Base-by-base conservation (phyloP, 2,888 invertebrate genomes). In the Blastobasis adustella region DNA sequence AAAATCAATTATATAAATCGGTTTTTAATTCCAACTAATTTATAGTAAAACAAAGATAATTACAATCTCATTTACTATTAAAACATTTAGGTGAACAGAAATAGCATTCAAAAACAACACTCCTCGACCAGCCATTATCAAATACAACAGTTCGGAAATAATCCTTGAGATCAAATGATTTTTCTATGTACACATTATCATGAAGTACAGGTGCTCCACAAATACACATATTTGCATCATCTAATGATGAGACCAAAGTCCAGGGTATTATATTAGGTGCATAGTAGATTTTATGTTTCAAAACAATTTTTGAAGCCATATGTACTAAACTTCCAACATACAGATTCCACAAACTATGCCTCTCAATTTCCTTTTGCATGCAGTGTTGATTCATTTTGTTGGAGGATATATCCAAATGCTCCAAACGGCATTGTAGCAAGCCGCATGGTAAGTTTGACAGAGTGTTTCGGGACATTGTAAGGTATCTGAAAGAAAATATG, bases 81-180 rank as follows among this genome's bases (percentile, higher is more conserved):
- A 72, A 75, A 70, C 93, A 93, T 54, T 71, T 80, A 5, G 76
- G 66, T 37, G 91, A 92, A 72, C 93, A 93, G 72, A 90, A 92
- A 66, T 88, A 90, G 67, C 91, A 91, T 63, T 92, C 90, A 62
- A 92, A 89, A 37, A 85, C 82, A 45, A 91, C 79, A 61, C 70
- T 71, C 57, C 71, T 66, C 61, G 67, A 67, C 56, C 75, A 71
- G 60, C 71, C 71, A 64, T 70, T 65, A 70, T 82, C 70, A 76
- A 82, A 72, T 55, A 82, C 71, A 62, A 82, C 73, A 59, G 76
- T 67, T 75, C 79, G 63, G 69, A 81, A 76, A 75, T 78, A 73
- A 55, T 79, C 66, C 69, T 79, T 76, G 61, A 83, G 65, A 60
- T 79, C 66, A 82, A 71, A 76, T 65, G 78, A 65, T 64, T 78